Conservation (phyloP, 2,797 vertebrate genomes). For the Lacerta bilineata region DNA sequence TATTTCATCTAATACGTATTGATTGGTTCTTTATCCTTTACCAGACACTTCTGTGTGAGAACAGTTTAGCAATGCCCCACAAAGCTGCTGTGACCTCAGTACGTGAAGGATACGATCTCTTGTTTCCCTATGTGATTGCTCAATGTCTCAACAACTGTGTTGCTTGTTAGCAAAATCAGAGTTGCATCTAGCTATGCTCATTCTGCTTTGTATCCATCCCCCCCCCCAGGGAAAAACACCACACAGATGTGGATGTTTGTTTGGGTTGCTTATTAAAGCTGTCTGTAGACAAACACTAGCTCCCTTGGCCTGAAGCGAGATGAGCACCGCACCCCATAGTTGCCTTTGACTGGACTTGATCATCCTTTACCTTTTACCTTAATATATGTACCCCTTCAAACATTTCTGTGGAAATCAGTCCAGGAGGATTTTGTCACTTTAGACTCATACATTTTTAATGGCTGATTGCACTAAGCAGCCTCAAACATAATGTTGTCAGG, state of each 20-base stretch:
- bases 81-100: not conserved
- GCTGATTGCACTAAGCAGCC: slow-evolving; percentile 34
- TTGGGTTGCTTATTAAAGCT: not conserved
- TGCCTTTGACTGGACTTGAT: too few species aligned
- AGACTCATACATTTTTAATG: not conserved
- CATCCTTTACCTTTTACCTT: too few species aligned
- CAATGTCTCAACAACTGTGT: not conserved
- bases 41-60: slow-evolving; percentile 55
- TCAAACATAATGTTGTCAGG: slow-evolving; percentile 25
- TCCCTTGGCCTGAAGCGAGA: too few species aligned
- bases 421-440: not conserved
- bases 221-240: not conserved
- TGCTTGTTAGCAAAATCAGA: fast-evolving
- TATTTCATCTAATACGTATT: slow-evolving; percentile 56
- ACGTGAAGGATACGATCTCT: not conserved
- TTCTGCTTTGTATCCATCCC: not conserved
- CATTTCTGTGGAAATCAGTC: not conserved
- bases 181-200: slow-evolving; percentile 1
- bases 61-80: not conserved
- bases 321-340: too few species aligned
- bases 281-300: too few species aligned
- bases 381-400: not conserved
- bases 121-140: not conserved
- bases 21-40: slow-evolving; percentile 60
- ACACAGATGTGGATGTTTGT: not conserved